These are phyloP conservation scores for Alethe castanea DNA, from an alignment of 2,113 vertebrate genomes.

Conservation along the genomic window DNA sequence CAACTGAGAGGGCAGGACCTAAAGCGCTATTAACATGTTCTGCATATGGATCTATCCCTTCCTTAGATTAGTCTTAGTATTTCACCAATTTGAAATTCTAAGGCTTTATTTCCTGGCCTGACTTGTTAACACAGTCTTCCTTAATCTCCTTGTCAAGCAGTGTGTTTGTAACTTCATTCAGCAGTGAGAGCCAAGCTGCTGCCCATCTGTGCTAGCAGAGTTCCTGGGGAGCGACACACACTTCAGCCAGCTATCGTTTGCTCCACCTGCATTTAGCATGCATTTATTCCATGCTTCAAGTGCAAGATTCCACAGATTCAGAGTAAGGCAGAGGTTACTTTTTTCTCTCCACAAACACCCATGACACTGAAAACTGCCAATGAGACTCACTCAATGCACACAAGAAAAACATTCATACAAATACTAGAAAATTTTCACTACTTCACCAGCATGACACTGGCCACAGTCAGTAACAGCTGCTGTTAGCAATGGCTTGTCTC, in stretches of 20 bases:
- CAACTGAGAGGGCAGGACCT: not conserved
- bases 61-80: not conserved
- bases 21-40: not conserved
- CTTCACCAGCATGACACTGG: accelerated
- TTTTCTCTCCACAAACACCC: not conserved
- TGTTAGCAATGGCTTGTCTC: not conserved
- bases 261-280: not conserved
- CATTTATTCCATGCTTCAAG: not conserved
- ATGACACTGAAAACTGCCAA: not conserved
- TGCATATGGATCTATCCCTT: not conserved
- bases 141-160: not conserved
- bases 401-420: not conserved
- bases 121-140: not conserved
- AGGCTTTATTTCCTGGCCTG: not conserved
- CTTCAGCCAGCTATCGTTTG: not conserved
- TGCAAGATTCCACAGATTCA: not conserved
- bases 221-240: not conserved
- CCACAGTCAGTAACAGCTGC: not conserved
- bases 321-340: not conserved
- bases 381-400: not conserved
- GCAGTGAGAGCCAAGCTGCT: not conserved
- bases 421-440: not conserved
- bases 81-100: not conserved
- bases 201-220: not conserved
- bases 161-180: not conserved